A percentile compares a stretch with the other conserved stretches of the same genome.
Conservation (phyloP, 2,888 invertebrate species). For the Drosophila niveifrons region DNA sequence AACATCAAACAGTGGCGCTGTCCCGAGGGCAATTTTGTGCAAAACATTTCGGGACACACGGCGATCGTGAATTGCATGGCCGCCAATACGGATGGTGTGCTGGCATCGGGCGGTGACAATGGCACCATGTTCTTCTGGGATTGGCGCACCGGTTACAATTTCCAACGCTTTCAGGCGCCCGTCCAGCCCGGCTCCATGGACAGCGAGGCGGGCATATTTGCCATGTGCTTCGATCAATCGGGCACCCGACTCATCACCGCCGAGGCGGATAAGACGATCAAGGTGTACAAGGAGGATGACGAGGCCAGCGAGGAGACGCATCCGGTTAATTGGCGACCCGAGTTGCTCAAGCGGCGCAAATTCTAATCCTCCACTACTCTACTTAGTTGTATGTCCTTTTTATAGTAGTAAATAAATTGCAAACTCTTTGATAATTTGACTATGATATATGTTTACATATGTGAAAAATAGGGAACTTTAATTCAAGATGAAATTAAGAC, state of each 20-base stretch:
- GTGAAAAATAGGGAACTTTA: too few species aligned
- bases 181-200: constrained; percentile 99
- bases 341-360: constrained; percentile 96
- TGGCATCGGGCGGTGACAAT: constrained; percentile 99
- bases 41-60: constrained; percentile 98
- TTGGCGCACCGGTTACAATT: constrained; percentile 99
- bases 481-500: too few species aligned
- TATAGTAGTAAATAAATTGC: constrained; percentile 13
- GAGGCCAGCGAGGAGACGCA: constrained; percentile 97
- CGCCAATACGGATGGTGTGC: constrained; percentile 96
- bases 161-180: constrained; percentile 95
- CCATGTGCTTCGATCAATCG: constrained; percentile 97
- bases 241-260: constrained; percentile 97
- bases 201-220: constrained; percentile 98
- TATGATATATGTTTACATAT: neutral
- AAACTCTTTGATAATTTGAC: neutral
- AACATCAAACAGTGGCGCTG: constrained; percentile 99
- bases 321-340: constrained; percentile 99
- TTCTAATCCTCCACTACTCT: constrained; percentile 87
- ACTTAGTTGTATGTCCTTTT: constrained; percentile 16
- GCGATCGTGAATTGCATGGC: constrained; percentile 98
- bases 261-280: constrained; percentile 99
- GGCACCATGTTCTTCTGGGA: constrained; percentile 99
- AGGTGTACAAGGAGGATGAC: constrained; percentile 99
- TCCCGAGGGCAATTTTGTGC: constrained; percentile 98